These are phyloP conservation scores for Pontoporia blainvillei DNA, from an alignment of 2,113 vertebrate species.

Conservation along the genomic window DNA sequence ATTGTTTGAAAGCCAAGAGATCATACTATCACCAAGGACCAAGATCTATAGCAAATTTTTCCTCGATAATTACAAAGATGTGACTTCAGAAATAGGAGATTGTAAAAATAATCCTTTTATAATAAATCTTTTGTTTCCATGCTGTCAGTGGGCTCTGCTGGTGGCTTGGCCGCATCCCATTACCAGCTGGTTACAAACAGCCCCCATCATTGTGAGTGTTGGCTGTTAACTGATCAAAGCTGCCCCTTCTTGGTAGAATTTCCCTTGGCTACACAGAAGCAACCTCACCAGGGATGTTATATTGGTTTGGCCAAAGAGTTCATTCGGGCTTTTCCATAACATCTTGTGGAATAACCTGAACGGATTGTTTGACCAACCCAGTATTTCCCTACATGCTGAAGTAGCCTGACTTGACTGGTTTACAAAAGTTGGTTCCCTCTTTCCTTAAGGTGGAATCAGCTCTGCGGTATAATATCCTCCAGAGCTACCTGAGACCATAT, in stretches of 20 bases:
- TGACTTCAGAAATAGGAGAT: neutral
- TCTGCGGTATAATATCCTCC: neutral
- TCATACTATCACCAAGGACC: neutral
- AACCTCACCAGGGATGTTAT: neutral
- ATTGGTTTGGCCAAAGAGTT: neutral
- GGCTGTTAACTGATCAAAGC: neutral
- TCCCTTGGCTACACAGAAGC: neutral
- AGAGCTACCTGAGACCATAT: neutral
- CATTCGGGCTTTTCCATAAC: too few species aligned
- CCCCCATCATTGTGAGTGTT: neutral
- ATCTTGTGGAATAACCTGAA: too few species aligned
- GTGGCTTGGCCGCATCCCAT: neutral
- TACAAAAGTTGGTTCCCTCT: neutral
- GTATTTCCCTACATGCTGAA: neutral
- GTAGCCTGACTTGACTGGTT: neutral
- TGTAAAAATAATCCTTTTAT: neutral
- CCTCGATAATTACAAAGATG: neutral
- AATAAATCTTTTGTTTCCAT: neutral
- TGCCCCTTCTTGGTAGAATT: neutral
- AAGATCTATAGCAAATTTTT: neutral
- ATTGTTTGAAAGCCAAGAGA: neutral
- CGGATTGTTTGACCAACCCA: too few species aligned
- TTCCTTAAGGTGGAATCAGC: neutral
- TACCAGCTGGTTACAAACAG: neutral
- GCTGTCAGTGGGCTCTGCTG: neutral